These are phyloP conservation scores for Daubentonia madagascariensis DNA, from an alignment of 2,113 vertebrate genomes.

Conservation along the genomic window DNA sequence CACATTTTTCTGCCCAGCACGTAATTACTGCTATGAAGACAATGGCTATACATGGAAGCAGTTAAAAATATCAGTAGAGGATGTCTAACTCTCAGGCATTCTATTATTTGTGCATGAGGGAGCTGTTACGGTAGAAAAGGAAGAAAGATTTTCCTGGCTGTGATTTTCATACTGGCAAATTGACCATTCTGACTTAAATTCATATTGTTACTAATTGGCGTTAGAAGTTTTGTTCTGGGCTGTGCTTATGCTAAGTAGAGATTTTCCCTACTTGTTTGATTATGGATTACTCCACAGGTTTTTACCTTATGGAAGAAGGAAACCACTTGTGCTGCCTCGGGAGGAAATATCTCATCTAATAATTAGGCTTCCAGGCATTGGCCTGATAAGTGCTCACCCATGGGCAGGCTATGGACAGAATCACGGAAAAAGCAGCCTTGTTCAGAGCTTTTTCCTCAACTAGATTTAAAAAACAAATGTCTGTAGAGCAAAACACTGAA, in stretches of 20 bases:
- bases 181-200: constrained; percentile 52
- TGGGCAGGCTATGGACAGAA: not conserved
- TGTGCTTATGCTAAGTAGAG: constrained; percentile 6
- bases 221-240: constrained; percentile 45
- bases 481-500: not conserved
- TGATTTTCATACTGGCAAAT: constrained; percentile 31
- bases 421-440: not conserved
- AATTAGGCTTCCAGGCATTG: constrained; percentile 42
- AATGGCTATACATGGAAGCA: not conserved
- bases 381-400: not conserved
- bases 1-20: not conserved
- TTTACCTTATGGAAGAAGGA: constrained; percentile 39
- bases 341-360: constrained; percentile 50
- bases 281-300: constrained; percentile 32
- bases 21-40: not conserved
- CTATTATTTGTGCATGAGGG: not conserved
- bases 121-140: not conserved
- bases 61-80: not conserved
- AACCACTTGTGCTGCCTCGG: constrained; percentile 40
- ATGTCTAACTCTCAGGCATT: not conserved
- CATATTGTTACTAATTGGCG: constrained; percentile 38
- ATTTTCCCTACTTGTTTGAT: constrained; percentile 55
- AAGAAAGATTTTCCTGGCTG: constrained; percentile 18
- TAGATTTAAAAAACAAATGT: constrained; percentile 34
- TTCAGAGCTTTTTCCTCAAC: not conserved